Conservation (phyloP, 2,888 invertebrate genomes). For the Mamestra brassicae region DNA sequence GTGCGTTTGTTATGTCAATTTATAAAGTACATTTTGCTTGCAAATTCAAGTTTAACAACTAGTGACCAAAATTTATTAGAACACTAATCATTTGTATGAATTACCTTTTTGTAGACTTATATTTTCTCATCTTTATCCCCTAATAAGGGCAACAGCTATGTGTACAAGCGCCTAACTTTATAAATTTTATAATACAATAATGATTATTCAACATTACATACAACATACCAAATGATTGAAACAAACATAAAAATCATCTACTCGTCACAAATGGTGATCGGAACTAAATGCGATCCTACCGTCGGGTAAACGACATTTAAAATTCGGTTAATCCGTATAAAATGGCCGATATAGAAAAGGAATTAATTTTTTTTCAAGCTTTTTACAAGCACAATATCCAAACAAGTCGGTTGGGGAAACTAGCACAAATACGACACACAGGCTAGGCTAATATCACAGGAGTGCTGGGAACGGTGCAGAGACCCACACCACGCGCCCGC, state of each 20-base stretch:
- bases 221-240: conserved; percentile 78
- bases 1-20: conserved; percentile 83
- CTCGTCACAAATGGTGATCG: conserved; percentile 76
- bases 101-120: conserved; percentile 66
- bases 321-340: conserved; percentile 85
- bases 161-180: conserved; percentile 79
- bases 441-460: conserved; percentile 91
- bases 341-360: conserved; percentile 83
- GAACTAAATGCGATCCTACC: conserved; percentile 80
- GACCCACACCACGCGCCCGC: conserved; percentile 68
- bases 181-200: conserved; percentile 77
- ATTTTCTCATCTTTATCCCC: conserved; percentile 66
- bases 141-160: conserved; percentile 75
- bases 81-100: conserved; percentile 62
- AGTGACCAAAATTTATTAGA: conserved; percentile 72
- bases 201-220: conserved; percentile 79
- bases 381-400: conserved; percentile 86
- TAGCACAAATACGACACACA: conserved; percentile 90
- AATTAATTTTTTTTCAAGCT: conserved; percentile 80
- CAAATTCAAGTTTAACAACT: conserved; percentile 77
- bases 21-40: conserved; percentile 82
- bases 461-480: conserved; percentile 89
- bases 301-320: conserved; percentile 82
- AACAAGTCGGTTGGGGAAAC: conserved; percentile 86
- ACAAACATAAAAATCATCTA: conserved; percentile 79